Conservation (phyloP, 2,888 invertebrate genomes). For the Aporophyla lueneburgensis region DNA sequence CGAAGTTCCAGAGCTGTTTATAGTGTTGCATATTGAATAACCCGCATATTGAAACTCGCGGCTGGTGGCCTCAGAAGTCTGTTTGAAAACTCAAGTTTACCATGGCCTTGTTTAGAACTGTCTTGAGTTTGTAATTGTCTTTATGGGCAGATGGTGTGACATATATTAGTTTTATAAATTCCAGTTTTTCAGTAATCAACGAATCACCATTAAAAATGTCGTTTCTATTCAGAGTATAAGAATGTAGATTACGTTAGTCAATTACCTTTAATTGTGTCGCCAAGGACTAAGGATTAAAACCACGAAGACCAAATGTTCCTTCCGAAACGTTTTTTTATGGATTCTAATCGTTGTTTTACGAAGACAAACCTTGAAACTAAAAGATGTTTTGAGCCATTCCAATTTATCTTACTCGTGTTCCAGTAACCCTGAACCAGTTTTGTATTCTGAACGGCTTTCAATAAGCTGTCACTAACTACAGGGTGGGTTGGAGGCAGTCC, state of each 20-base stretch:
- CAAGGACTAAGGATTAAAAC: conserved; percentile 6
- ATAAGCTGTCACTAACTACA: conserved; percentile 55
- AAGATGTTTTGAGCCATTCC: conserved; percentile 39
- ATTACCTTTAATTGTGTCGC: background rate
- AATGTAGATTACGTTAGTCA: too few species aligned
- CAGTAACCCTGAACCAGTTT: conserved; percentile 60
- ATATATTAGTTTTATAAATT: background rate
- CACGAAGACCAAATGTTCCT: background rate
- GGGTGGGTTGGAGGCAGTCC: conserved; percentile 58
- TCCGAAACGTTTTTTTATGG: background rate
- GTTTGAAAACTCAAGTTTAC: conserved; percentile 14
- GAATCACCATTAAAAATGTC: background rate
- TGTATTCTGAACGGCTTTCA: conserved; percentile 43
- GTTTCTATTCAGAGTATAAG: background rate
- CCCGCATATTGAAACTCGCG: conserved; percentile 39
- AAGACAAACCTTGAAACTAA: conserved; percentile 37
- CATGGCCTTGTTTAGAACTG: conserved; percentile 10
- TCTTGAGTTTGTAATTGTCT: conserved; percentile 4
- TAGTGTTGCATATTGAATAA: conserved; percentile 56
- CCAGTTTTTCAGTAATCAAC: background rate
- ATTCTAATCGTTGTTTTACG: conserved; percentile 16
- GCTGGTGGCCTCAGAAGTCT: conserved; percentile 21
- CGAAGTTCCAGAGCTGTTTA: conserved; percentile 51
- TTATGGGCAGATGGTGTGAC: background rate
- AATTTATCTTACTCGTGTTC: conserved; percentile 48